These are phyloP conservation scores for Nettapus auritus DNA, from an alignment of 2,113 vertebrate genomes.

Conservation along the genomic window DNA sequence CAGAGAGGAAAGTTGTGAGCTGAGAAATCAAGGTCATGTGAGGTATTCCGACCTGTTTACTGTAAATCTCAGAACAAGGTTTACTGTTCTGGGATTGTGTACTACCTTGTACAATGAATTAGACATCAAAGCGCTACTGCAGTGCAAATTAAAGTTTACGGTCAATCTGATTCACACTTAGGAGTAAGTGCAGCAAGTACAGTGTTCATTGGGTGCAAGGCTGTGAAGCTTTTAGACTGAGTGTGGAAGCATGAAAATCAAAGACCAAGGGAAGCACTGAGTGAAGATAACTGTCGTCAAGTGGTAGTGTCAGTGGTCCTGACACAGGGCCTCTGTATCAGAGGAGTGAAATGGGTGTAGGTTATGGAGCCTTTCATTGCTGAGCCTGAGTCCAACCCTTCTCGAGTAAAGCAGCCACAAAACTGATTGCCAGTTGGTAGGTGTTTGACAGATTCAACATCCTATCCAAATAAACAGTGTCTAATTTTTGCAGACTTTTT, in stretches of 20 bases:
- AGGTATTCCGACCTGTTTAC: background rate
- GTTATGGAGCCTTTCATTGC: background rate
- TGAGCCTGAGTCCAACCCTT: background rate
- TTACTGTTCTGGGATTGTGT: background rate
- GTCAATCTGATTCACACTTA: background rate
- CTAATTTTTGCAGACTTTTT: background rate
- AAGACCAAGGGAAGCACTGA: background rate
- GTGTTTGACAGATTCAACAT: background rate
- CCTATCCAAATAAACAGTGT: rapidly evolving
- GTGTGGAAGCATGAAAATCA: background rate
- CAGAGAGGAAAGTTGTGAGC: background rate
- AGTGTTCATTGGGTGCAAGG: background rate
- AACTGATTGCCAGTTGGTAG: background rate
- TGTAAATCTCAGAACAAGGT: background rate
- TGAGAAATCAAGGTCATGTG: background rate
- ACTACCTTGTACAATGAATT: background rate
- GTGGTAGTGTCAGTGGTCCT: background rate
- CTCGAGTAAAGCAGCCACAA: background rate
- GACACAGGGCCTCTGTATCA: background rate
- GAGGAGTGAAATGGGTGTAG: background rate
- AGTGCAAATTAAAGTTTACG: background rate
- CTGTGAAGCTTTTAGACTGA: background rate
- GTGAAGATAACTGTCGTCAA: background rate
- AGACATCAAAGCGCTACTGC: background rate
- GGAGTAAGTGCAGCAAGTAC: background rate